Base-by-base conservation (phyloP, 2,888 invertebrate genomes). In the Cenopis cana region DNA sequence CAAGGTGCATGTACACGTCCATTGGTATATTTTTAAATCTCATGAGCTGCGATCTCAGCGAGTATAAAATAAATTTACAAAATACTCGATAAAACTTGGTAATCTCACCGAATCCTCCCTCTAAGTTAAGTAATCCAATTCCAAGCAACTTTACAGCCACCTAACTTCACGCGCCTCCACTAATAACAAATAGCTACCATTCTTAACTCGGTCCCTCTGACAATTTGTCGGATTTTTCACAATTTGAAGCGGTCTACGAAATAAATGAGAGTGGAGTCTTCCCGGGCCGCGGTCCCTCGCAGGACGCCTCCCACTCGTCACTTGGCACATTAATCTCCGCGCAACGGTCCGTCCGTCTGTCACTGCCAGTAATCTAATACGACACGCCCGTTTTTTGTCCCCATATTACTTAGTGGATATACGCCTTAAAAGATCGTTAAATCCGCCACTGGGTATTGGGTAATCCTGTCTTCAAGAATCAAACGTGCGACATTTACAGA, bases 321-420 rank as follows among this genome's bases (percentile, higher is more conserved):
- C 90, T 91, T 88, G 88, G 89, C 86, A 85, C 92, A 93, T 93
- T 93, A 91, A 92, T 93, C 91, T 91, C 88, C 80, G 81, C 83
- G 81, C 83, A 84, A 87, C 87, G 83, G 90, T 88, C 89, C 85
- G 87, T 89, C 89, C 88, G 89, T 90, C 91, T 89, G 90, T 91
- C 93, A 90, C 87, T 84, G 89, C 83, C 89, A 86, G 87, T 93
- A 93, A 93, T 93, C 91, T 91, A 91, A 93, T 92, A 90, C 90
- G 92, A 91, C 91, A 91, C 90, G 90, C 91, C 85, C 88, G 86
- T 90, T 93, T 93, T 92, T 90, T 91, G 89, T 89, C 85, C 88
- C 89, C 85, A 84, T 87, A 90, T 89, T 90, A 89, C 88, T 89
- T 82, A 80, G 84, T 82, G 82, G 86, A 85, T 89, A 89, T 89